Base-by-base conservation (phyloP, 1,140 invertebrate genomes). In the Calosoma granatense region DNA sequence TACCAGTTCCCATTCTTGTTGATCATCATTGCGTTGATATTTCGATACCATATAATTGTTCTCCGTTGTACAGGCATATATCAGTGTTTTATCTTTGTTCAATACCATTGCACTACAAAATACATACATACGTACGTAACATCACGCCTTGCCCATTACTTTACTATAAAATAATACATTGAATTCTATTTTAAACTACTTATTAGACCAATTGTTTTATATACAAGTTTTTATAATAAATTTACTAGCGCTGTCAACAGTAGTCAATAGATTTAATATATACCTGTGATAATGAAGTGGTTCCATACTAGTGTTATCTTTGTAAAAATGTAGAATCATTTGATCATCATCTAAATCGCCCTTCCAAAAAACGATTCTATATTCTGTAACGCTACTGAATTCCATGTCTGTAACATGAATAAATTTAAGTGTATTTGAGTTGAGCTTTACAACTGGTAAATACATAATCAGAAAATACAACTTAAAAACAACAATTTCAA, bases 291-390 rank as follows among this genome's bases (percentile, higher is more conserved):
- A 92, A 47, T 83, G 65, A 21, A 94, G 76, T 0, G 85, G 79
- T 23, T 85, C 77, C 39, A 87, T 73, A 59, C 75, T 74, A 4
- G 60, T 64, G 1, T 79, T 78, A 0, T 77, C 70, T 19, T 76
- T 76, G 53, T 78, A 77, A 53, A 82, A 82, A 43, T 85, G 78
- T 2, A 90, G 69, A 11, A 85, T 67, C 71, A 93, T 78, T 21
- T 75, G 71, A 20, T 84, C 78, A 53, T 91, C 81, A 43, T 92
- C 90, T 36, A 91, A 77, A 54, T 81, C 81, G 6, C 87, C 88
- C 43, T 81, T 85, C 90, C 90, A 92, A 66, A 87, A 88, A 1
- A 87, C 74, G 15, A 88, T 76, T 57, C 81, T 74, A 64, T 87
- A 87, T 59, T 87, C 82, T n/a, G 80, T 76, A n/a, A 85, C 67